phyloP scores from a whole-genome alignment of 1,140 invertebrate species.

The Heliconius congener region DNA sequence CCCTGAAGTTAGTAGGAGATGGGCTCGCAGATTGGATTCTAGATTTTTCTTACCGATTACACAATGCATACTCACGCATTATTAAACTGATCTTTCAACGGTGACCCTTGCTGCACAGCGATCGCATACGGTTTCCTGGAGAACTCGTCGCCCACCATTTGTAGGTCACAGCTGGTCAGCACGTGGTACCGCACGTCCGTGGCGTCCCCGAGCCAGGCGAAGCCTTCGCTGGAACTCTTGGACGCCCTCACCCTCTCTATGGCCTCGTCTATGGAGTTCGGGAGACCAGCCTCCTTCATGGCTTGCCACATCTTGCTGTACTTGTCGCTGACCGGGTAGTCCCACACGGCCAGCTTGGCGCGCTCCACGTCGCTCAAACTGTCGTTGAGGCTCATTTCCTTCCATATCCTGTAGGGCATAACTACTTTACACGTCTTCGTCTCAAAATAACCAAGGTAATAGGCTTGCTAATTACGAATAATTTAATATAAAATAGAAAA shows the following conservation, averaged over 20 bases:
- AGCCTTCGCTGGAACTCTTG: slow-evolving; percentile 90
- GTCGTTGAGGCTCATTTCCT: slow-evolving; percentile 98
- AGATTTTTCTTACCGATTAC: too few species aligned
- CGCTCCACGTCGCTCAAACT: slow-evolving; percentile 93
- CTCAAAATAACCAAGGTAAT: too few species aligned
- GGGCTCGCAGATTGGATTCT: too few species aligned
- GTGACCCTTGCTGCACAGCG: slow-evolving; percentile 97
- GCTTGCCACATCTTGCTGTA: slow-evolving; percentile 99
- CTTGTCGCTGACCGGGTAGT: slow-evolving; percentile 98
- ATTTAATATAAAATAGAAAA: too few species aligned
- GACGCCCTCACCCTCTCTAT: slow-evolving; percentile 89
- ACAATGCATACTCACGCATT: slow-evolving; percentile 87
- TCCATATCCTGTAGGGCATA: slow-evolving; percentile 92
- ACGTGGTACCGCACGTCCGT: slow-evolving; percentile 93
- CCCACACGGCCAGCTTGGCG: slow-evolving; percentile 98
- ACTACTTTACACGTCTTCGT: too few species aligned
- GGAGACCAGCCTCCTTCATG: slow-evolving; percentile 95
- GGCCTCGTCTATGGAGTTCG: slow-evolving; percentile 89
- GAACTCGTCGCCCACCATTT: slow-evolving; percentile 96
- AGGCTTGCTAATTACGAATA: too few species aligned
- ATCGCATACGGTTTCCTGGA: slow-evolving; percentile 98
- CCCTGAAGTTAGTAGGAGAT: too few species aligned
- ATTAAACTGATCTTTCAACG: slow-evolving; percentile 94
- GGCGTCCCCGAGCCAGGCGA: slow-evolving; percentile 97
- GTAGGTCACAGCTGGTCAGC: slow-evolving; percentile 94